Evolutionary conservation across 2,888 invertebrate species (phyloP).

Genomic region (Trichopoda pennipes): DNA sequence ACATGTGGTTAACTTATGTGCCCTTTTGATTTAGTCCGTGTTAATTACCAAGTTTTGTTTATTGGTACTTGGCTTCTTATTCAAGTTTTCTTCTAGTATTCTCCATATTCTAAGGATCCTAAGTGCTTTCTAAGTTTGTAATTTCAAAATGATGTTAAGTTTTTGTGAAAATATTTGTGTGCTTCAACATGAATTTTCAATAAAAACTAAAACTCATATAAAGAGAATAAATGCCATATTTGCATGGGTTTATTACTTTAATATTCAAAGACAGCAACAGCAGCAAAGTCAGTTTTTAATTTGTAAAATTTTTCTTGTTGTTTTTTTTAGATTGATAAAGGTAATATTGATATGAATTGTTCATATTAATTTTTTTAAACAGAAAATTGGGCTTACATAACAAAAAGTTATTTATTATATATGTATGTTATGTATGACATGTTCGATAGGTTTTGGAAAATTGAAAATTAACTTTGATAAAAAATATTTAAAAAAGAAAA

Average conservation of each 20-base stretch:
- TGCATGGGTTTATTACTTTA: neutral
- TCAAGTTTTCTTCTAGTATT: conserved; percentile 49
- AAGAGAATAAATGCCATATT: neutral
- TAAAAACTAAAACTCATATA: neutral
- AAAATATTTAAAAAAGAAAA: too few species aligned
- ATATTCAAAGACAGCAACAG: neutral
- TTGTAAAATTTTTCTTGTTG: neutral
- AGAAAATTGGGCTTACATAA: too few species aligned
- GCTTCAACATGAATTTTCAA: conserved; percentile 14
- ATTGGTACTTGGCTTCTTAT: conserved; percentile 65
- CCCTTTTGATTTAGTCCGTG: conserved; percentile 65
- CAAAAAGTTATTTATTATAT: too few species aligned
- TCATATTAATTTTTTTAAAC: too few species aligned
- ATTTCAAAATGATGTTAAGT: conserved; percentile 50
- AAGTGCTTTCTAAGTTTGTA: conserved; percentile 57
- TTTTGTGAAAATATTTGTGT: conserved; percentile 13
- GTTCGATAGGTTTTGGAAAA: too few species aligned
- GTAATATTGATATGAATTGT: too few species aligned
- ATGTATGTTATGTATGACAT: too few species aligned
- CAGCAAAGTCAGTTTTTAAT: neutral
- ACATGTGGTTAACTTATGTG: conserved; percentile 28
- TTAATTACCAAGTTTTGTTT: conserved; percentile 68
- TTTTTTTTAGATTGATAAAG: too few species aligned
- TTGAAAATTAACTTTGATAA: too few species aligned
- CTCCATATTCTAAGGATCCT: conserved; percentile 51